Evolutionary conservation across 2,888 invertebrate species (phyloP).

Genomic region (Microctonus brassicae): DNA sequence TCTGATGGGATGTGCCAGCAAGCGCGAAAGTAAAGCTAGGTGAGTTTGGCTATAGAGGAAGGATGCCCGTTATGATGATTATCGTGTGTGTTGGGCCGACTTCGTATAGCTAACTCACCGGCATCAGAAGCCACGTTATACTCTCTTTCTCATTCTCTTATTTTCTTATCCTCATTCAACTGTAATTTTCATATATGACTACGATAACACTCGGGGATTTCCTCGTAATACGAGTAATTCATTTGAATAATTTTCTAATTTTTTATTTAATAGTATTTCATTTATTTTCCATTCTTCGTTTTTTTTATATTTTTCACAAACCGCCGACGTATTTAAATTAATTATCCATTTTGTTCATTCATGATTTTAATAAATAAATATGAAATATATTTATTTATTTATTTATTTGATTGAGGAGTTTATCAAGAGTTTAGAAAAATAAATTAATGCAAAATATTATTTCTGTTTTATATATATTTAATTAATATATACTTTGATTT

Average conservation of each 20-base stretch:
- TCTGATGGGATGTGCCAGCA: slow-evolving; percentile 20
- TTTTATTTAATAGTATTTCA: background rate
- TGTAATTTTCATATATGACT: slow-evolving; percentile 43
- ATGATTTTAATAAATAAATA: too few relatives aligned
- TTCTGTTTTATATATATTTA: too few relatives aligned
- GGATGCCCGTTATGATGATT: slow-evolving; percentile 60
- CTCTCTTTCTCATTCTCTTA: slow-evolving; percentile 15
- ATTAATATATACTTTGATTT: background rate
- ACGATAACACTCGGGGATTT: slow-evolving; percentile 44
- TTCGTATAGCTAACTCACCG: slow-evolving; percentile 34
- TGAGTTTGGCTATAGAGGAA: slow-evolving; percentile 47
- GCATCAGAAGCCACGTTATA: slow-evolving; percentile 29
- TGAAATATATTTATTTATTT: too few relatives aligned
- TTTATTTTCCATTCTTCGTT: too few relatives aligned
- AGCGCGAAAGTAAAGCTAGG: slow-evolving; percentile 47
- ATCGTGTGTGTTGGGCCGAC: slow-evolving; percentile 53
- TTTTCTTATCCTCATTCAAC: slow-evolving; percentile 35
- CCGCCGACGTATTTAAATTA: too few relatives aligned
- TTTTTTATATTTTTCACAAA: too few relatives aligned
- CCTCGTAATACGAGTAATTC: slow-evolving; percentile 25
- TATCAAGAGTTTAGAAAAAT: too few relatives aligned
- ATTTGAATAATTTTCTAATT: background rate
- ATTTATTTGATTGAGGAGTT: too few relatives aligned
- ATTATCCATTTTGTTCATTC: too few relatives aligned
- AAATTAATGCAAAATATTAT: too few relatives aligned